Evolutionary conservation across 2,888 invertebrate species (phyloP), one percentile per base, ranked within the genome.

Genomic region (Drosophila multiciliata): DNA sequence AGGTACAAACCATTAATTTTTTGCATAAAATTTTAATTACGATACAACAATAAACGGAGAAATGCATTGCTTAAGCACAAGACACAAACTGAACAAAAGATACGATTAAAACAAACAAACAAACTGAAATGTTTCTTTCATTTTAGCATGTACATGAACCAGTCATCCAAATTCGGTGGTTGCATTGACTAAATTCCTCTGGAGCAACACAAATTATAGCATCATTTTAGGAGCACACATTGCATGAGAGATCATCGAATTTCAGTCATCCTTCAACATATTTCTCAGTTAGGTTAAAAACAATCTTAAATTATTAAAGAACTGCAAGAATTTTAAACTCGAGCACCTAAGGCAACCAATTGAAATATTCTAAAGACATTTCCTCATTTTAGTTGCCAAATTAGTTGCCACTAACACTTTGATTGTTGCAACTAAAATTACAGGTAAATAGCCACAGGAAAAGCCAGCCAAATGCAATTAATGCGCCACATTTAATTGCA

Each of bases 401-500:
- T 53, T 23, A 5, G 9, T 53, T 53, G 32, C 15, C 32, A 9
- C 32, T 23, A 36, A 26, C 3, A 38, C 26, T 26, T n/a, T 12
- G 55, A 29, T 38, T 17, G 4, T 7, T n/a, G 26, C 26, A 54
- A 26, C 80, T 75, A 70, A 75, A 77, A 79, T 75, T 75, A 26
- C 80, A 79, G 42, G 55, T 65, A 42, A 58, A 29, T 23, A 59
- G 36, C 45, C 42, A 55, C 70, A 75, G 78, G 61, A 74, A 80
- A 54, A 60, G 80, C 72, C 76, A 80, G 49, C 66, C 84, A 72
- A 84, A 84, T 79, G 73, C 82, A 84, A 76, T 84, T 82, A 79
- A 79, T 84, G 73, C 69, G 57, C 69, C 82, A 54, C 83, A 86
- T 81, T 89, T 76, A 81, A 81, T 83, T 86, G 76, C 63, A 83